Evolutionary conservation across 2,797 vertebrate genomes (phyloP).

Genomic region (Silurus lanzhouensis): DNA sequence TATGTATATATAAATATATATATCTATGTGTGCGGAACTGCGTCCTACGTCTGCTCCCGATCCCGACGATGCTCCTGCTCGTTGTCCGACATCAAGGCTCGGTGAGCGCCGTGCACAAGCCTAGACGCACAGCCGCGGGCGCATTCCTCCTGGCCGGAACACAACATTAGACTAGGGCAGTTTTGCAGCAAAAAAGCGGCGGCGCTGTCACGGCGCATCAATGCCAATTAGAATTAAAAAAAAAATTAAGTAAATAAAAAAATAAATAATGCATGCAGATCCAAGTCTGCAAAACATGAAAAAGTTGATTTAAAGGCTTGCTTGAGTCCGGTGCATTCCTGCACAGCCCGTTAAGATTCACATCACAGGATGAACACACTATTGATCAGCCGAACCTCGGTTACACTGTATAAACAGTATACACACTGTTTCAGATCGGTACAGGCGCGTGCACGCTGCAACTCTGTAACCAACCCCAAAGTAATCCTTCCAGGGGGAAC

Average conservation of each 20-base stretch:
- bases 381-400: neutral
- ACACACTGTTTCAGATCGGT: conserved; percentile 48
- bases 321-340: conserved; percentile 18
- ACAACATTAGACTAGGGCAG: conserved; percentile 72
- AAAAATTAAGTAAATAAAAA: neutral
- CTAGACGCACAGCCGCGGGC: conserved; percentile 72
- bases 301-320: conserved; percentile 59
- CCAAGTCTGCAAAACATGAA: conserved; percentile 28
- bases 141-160: conserved; percentile 61
- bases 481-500: conserved; percentile 68
- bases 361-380: conserved; percentile 18
- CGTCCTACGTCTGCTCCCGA: conserved; percentile 65
- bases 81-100: conserved; percentile 64
- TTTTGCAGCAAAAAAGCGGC: conserved; percentile 61
- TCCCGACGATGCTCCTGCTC: conserved; percentile 57
- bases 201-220: conserved; percentile 47
- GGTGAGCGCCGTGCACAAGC: conserved; percentile 68
- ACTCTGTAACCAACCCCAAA: conserved; percentile 62
- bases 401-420: neutral
- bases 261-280: conserved; percentile 25
- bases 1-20: no score
- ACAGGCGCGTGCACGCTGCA: conserved; percentile 64
- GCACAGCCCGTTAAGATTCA: conserved; percentile 19
- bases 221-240: conserved; percentile 10
- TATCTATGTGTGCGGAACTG: neutral